A percentile compares a stretch with the other conserved stretches of the same genome.
phyloP scores from a whole-genome alignment of 2,888 invertebrate genomes.

The Sialis lutaria region DNA sequence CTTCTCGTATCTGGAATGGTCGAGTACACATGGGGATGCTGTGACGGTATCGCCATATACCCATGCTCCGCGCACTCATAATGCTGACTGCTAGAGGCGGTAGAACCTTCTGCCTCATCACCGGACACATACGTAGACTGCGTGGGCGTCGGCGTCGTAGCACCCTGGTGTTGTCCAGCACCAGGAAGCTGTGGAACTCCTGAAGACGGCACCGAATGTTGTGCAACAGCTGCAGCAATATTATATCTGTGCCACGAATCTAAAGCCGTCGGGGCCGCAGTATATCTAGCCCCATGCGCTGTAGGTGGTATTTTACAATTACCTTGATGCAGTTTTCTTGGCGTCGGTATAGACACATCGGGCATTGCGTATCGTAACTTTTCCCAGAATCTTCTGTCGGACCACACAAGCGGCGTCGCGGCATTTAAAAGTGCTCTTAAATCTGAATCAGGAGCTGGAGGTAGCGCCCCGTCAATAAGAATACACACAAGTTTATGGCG shows the following conservation, averaged over 20 bases:
- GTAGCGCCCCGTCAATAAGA: slow-evolving; percentile 48
- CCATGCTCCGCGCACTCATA: slow-evolving; percentile 21
- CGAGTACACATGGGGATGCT: slow-evolving; percentile 23
- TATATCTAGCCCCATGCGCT: slow-evolving; percentile 41
- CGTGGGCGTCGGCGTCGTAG: slow-evolving; percentile 39
- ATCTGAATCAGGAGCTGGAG: slow-evolving; percentile 54
- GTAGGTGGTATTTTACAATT: slow-evolving; percentile 37
- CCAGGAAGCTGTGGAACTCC: slow-evolving; percentile 24
- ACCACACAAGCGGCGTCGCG: slow-evolving; percentile 53
- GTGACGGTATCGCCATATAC: slow-evolving; percentile 5
- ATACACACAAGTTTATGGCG: slow-evolving; percentile 41
- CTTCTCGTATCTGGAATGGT: slow-evolving; percentile 23
- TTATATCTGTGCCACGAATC: slow-evolving; percentile 56
- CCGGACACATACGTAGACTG: slow-evolving; percentile 41
- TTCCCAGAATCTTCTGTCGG: slow-evolving; percentile 73
- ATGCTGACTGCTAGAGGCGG: slow-evolving; percentile 33
- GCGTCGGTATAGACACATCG: slow-evolving; percentile 42
- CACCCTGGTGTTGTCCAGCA: slow-evolving; percentile 25
- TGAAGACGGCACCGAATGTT: slow-evolving; percentile 23
- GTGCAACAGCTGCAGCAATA: slow-evolving; percentile 36
- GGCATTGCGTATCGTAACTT: slow-evolving; percentile 60
- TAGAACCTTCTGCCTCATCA: slow-evolving; percentile 37
- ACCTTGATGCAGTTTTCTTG: slow-evolving; percentile 30
- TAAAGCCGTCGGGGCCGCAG: slow-evolving; percentile 53
- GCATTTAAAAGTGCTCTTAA: slow-evolving; percentile 54